Percentiles rank a stretch among this genome's conserved stretches.
Evolutionary conservation across 1,140 invertebrate species (phyloP).

Genomic region (Phocides pigmalion): DNA sequence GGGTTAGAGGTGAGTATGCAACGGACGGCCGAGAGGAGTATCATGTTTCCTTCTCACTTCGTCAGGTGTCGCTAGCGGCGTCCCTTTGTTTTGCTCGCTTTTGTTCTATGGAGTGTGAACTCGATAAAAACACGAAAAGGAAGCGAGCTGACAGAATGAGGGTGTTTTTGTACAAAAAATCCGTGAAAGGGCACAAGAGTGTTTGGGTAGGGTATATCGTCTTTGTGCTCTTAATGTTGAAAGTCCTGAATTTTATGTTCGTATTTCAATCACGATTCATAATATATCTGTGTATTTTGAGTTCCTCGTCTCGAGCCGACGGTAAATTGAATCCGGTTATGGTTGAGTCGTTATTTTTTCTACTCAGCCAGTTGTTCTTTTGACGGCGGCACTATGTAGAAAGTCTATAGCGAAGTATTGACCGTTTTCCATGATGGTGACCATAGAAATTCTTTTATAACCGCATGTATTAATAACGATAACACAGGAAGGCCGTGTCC

Average conservation of each 20-base stretch:
- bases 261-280: conserved; percentile 29
- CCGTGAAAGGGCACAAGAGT: conserved; percentile 49
- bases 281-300: conserved; percentile 33
- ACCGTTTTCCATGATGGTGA: conserved; percentile 17
- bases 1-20: conserved; percentile 40
- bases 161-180: conserved; percentile 54
- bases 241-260: conserved; percentile 44
- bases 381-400: conserved; percentile 9
- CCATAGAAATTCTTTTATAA: conserved; percentile 32
- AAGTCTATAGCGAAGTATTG: conserved; percentile 16
- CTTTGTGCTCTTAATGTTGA: conserved; percentile 43
- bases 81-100: conserved; percentile 70
- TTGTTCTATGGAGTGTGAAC: conserved; percentile 77
- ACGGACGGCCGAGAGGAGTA: conserved; percentile 47
- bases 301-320: conserved; percentile 21
- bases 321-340: conserved; percentile 24
- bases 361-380: conserved; percentile 15
- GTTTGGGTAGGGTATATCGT: conserved; percentile 51
- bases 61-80: conserved; percentile 77
- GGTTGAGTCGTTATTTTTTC: conserved; percentile 27
- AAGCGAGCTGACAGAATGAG: conserved; percentile 66
- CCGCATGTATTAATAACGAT: conserved; percentile 28
- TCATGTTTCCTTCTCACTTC: conserved; percentile 78
- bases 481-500: conserved; percentile 16
- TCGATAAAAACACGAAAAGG: conserved; percentile 71